Base-by-base conservation (phyloP, 1,140 invertebrate species). In the fruit fly (Drosophila melanogaster) region DNA sequence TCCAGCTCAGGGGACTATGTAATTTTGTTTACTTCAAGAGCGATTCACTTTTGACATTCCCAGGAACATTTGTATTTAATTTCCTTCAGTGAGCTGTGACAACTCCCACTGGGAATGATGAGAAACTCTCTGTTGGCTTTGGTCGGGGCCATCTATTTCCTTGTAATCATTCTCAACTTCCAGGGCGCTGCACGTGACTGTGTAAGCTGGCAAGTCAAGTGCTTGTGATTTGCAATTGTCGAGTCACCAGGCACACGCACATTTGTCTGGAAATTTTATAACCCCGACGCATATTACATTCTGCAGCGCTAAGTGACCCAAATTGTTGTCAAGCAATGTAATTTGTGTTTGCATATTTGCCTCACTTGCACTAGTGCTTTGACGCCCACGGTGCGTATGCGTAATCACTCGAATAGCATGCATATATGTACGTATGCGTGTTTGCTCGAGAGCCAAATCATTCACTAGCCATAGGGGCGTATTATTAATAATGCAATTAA, bases 401-500 rank as follows among this genome's bases (percentile, higher is more conserved):
- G 76, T 73, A 59, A 79, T 61, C 49, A 67, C 50, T 40, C 2
- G 17, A 65, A 67, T 10, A 30, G 7, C 30, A 30, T 30, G 30
- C 30, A 30, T 8, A 7, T 8, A 10, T 8, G 26, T 8, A 10
- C 57, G 44, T 53, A 67, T 50, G 35, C 35, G 14, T 14, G 14
- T 14, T 62, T 50, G 41, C 67, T 55, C 14, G 57, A 66, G 75
- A 55, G 64, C 56, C 38, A 72, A 77, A 66, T 77, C 73, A 60
- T 79, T 72, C 75, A 56, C 37, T 62, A 35, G 55, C 79, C 66
- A 30, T 47, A 33, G 50, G 54, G 57, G 50, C 40, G 30, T 60
- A 62, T 70, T 59, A 84, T 67, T 74, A 84, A 84, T 87, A 89
- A 89, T 89, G 79, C 83, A 87, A 87, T 87, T 87, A 84, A 79